Evolutionary conservation across 2,888 invertebrate genomes (phyloP), one percentile per base, ranked within the genome.

Genomic region (Drosophila tripunctata): DNA sequence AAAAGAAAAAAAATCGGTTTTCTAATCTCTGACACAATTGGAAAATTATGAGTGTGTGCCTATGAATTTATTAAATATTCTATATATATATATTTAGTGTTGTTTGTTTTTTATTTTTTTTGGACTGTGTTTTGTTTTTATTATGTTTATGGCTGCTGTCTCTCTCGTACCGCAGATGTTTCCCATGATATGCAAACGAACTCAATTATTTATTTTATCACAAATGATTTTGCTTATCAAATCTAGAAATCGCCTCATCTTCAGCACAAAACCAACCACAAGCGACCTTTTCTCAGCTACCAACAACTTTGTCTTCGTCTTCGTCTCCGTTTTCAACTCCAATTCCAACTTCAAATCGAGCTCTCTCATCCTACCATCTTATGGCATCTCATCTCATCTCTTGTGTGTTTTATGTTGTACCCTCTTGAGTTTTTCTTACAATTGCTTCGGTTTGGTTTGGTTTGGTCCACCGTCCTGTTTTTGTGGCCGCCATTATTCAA

Each of bases 181-280:
- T 89, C 86, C 89, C 89, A 87, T 80, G 86, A 89, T 88, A 88
- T 89, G 89, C 88, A 89, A 88, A 89, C 88, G 88, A 88, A 84
- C 88, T 89, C 88, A 89, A 89, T 89, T 89, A 88, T 89, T 89
- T 88, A 88, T 87, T 87, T 87, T 89, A 89, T 88, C 79, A 83
- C 83, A 83, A 83, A 83, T 83, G 88, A 83, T 83, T 84, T 87
- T 64, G 87, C 88, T 84, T 84, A 88, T 84, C 88, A 67, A 84
- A 84, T 84, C 87, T 87, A 86, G 84, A 83, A 83, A 83, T 83
- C 83, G 84, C 68, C 60, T 70, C 75, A 69, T 81, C 81, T 87
- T 67, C 64, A 71, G 55, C 44, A n/a, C n/a, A 10, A 62, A 63
- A 50, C 60, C 76, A 66, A 50, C 66, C 67, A 63, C 57, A 73